These are phyloP conservation scores for Hypomesus transpacificus DNA, from an alignment of 2,113 vertebrate genomes.

Conservation along the genomic window DNA sequence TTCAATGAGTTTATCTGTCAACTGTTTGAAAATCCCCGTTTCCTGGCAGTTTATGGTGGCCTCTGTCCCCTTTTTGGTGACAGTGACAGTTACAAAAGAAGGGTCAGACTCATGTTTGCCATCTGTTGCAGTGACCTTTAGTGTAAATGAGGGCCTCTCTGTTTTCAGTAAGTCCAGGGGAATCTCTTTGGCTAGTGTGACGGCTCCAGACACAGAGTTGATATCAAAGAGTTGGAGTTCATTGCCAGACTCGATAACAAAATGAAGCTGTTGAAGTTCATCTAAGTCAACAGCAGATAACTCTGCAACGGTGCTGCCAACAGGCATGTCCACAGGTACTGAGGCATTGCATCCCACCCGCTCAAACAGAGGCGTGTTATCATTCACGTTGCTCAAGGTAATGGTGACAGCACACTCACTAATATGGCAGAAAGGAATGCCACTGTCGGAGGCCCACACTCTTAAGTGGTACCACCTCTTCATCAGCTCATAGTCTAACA, in stretches of 20 bases:
- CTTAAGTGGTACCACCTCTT: constrained; percentile 83
- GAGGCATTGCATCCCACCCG: constrained; percentile 85
- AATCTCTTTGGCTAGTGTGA: constrained; percentile 75
- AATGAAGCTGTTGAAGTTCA: constrained; percentile 87
- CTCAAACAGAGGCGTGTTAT: constrained; percentile 90
- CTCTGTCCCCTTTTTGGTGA: constrained; percentile 69
- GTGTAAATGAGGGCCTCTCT: constrained; percentile 63
- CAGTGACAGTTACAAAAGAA: constrained; percentile 78
- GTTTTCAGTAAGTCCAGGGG: constrained; percentile 57
- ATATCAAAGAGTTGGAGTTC: constrained; percentile 81
- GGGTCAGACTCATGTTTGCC: constrained; percentile 80
- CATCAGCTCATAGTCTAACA: constrained; percentile 93
- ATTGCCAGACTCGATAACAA: constrained; percentile 84
- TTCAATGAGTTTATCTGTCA: constrained; percentile 85
- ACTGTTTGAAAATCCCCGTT: constrained; percentile 80
- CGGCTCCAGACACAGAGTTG: constrained; percentile 77
- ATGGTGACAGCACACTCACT: constrained; percentile 84
- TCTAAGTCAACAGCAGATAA: constrained; percentile 90
- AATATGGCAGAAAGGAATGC: constrained; percentile 84
- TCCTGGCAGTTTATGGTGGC: constrained; percentile 79
- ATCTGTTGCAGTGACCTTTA: constrained; percentile 85
- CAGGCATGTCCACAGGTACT: constrained; percentile 73
- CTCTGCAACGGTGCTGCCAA: constrained; percentile 70
- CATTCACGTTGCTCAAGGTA: constrained; percentile 88
- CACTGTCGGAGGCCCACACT: constrained; percentile 91